Base-by-base conservation (phyloP, 64 coral and sea anemone species). In the Porites lutea region DNA sequence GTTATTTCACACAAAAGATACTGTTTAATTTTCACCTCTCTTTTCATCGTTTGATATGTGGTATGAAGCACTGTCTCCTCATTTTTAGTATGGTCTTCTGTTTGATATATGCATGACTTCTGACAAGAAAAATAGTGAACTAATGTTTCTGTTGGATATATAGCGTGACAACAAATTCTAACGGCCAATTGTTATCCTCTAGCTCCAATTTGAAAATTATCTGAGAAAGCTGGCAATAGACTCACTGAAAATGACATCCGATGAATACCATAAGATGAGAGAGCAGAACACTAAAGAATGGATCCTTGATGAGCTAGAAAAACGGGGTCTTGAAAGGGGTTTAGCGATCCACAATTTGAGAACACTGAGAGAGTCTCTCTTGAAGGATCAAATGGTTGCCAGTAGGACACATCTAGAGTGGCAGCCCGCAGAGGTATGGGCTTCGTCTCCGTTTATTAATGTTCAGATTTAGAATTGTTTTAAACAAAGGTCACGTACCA, bases 211-310 rank as follows among this genome's bases (percentile, higher is more conserved):
- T 46, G 87, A 89, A 47, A 47, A 52, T 47, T 89, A 63, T 62
- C 54, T 89, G 69, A 45, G 27, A 77, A 74, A 77, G 53, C n/a
- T 89, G 20, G 87, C 87, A n/a, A 27, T 89, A 53, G 52, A 89
- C 15, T 59, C 50, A 13, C 13, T 89, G n/a, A 77, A 59, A 22
- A 89, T 77, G 69, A 19, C 20, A 19, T 52, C 4, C 5, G 44
- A 89, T 4, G 87, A 89, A 50, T 89, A 75, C 48, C 15, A 89
- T 10, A 22, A 65, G 2, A 3, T 89, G 87, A 59, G 51, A 48
- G 46, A 58, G 23, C 22, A 89, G 18, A 10, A 78, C 5, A n/a
- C 7, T 48, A 9, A 47, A 63, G 55, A 62, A 2, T 74, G 74
- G 53, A 15, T 89, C 58, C 67, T 78, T 16, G 67, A 78, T 53